Evolutionary conservation across 2,888 invertebrate genomes (phyloP).

Genomic region (Cistogaster globosa): DNA sequence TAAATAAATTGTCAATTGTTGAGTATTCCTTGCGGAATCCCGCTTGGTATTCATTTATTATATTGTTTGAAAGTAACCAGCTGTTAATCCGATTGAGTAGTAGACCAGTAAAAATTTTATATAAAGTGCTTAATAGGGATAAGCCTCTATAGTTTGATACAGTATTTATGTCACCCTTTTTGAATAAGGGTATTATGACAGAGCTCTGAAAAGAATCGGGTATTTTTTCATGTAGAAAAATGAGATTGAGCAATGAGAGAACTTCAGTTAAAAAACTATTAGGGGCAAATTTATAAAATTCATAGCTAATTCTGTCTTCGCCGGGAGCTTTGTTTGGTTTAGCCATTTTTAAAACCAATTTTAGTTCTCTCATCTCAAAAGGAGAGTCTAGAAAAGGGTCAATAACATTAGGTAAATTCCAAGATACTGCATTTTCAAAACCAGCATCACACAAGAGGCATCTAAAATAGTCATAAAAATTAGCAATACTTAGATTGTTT

Average conservation of each 20-base stretch:
- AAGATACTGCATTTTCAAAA: background rate
- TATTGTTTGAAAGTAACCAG: background rate
- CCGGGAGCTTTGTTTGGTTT: slow-evolving; percentile 7
- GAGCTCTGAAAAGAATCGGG: background rate
- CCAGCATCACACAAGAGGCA: background rate
- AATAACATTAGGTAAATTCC: background rate
- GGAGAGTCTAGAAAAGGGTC: slow-evolving; percentile 14
- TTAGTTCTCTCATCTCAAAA: slow-evolving; percentile 1
- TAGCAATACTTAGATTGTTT: background rate
- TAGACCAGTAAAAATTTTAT: slow-evolving; percentile 10
- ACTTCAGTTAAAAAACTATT: background rate
- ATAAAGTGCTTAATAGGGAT: background rate
- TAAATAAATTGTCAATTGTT: background rate
- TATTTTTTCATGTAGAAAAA: background rate
- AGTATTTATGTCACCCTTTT: background rate
- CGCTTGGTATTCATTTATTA: background rate
- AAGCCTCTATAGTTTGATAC: too few species aligned
- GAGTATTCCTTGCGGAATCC: background rate
- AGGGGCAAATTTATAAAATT: background rate
- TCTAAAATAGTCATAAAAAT: background rate
- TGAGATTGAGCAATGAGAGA: background rate
- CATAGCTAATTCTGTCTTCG: background rate
- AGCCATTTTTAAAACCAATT: background rate
- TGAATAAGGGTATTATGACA: background rate
- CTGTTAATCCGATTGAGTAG: slow-evolving; percentile 20